Evolutionary conservation across 2,888 invertebrate species (phyloP).

Genomic region (Morinoia aosen): DNA sequence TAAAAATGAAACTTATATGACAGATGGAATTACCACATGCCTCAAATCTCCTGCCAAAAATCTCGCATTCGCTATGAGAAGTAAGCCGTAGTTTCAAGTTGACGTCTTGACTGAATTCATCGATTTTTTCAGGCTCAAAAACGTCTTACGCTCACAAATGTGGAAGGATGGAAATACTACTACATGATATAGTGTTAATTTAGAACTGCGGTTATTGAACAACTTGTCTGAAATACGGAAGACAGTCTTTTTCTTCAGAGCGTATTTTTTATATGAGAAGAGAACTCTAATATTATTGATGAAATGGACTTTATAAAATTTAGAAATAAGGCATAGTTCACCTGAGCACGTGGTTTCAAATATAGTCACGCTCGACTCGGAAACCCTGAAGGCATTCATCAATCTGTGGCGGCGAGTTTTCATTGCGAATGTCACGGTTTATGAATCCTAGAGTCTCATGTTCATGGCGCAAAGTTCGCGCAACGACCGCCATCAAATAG

Average conservation of each 20-base stretch:
- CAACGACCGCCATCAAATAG: background rate
- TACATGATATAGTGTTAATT: background rate
- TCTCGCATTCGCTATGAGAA: too few species aligned
- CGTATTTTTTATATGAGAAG: background rate
- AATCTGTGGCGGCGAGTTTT: background rate
- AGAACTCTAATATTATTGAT: background rate
- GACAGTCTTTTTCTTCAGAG: background rate
- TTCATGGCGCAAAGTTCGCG: background rate
- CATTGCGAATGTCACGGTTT: background rate
- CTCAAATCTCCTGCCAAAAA: too few species aligned
- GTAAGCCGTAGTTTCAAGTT: too few species aligned
- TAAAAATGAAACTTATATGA: too few species aligned
- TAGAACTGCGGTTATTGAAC: background rate
- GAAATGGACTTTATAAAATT: background rate
- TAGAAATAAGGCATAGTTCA: background rate
- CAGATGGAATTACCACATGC: too few species aligned
- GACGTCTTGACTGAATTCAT: too few species aligned
- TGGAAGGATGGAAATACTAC: background rate
- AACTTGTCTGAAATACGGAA: background rate
- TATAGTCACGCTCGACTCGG: background rate
- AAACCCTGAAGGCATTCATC: background rate
- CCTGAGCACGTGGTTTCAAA: background rate
- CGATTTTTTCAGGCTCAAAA: too few species aligned
- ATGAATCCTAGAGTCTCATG: background rate
- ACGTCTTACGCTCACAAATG: too few species aligned